Evolutionary conservation across 2,797 vertebrate species (phyloP).

Genomic region (Petrocephalus schoutedeni): DNA sequence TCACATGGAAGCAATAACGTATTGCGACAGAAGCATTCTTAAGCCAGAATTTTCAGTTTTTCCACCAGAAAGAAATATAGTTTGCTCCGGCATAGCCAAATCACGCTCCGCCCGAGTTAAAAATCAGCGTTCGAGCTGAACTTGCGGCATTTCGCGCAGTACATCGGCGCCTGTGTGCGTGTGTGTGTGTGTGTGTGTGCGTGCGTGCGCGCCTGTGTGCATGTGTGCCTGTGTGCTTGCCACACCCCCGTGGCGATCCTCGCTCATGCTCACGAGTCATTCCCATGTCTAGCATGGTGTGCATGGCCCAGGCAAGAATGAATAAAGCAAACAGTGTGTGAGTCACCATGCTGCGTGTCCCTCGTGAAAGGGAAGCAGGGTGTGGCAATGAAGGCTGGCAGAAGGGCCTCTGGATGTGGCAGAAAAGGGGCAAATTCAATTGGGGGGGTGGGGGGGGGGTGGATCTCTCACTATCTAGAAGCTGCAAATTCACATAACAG

Average conservation of each 20-base stretch:
- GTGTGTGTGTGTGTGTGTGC: not conserved
- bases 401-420: constrained; percentile 40
- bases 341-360: constrained; percentile 41
- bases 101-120: not conserved
- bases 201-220: constrained; percentile 7
- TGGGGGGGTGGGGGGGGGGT: not conserved
- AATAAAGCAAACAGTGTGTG: constrained; percentile 44
- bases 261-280: constrained; percentile 34
- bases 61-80: not conserved
- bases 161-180: not conserved
- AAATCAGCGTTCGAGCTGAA: not conserved
- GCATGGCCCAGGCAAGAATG: constrained; percentile 37
- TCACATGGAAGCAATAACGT: constrained; percentile 19
- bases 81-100: not conserved
- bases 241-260: constrained; percentile 23
- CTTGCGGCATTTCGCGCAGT: not conserved
- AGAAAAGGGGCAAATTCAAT: constrained; percentile 7
- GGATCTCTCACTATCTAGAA: not conserved
- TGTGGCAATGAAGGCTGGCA: constrained; percentile 45
- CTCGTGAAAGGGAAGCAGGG: constrained; percentile 46
- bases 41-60: not conserved
- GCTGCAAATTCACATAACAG: not conserved
- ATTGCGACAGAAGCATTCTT: constrained; percentile 1
- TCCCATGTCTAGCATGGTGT: constrained; percentile 32
- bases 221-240: constrained; percentile 16